Evolutionary conservation across 2,888 invertebrate genomes (phyloP).

Genomic region (Caenorhabditis drosophilae): DNA sequence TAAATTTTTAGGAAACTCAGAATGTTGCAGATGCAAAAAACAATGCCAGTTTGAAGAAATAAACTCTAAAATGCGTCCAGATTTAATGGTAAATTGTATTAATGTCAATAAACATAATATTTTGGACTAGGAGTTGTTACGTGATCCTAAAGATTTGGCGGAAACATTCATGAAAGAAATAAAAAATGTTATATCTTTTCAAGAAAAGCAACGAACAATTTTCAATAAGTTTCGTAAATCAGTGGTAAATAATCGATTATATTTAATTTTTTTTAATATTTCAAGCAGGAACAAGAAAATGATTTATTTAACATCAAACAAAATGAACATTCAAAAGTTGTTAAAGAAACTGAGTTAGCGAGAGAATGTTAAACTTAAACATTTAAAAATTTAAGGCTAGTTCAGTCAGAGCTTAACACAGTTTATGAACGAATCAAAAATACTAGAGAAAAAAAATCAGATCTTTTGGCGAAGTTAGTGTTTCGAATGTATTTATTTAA

Average conservation of each 20-base stretch:
- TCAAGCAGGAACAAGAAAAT: background rate
- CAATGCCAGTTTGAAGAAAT: background rate
- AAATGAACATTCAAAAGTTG: background rate
- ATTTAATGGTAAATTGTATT: background rate
- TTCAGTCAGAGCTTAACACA: too few relatives aligned
- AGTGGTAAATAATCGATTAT: background rate
- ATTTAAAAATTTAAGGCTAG: too few relatives aligned
- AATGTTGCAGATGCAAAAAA: background rate
- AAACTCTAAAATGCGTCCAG: background rate
- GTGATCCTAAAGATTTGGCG: background rate
- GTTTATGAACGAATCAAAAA: too few relatives aligned
- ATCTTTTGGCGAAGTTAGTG: too few relatives aligned
- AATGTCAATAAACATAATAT: background rate
- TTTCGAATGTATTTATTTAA: too few relatives aligned
- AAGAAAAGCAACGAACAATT: background rate
- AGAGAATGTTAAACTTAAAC: too few relatives aligned
- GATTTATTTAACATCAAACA: background rate
- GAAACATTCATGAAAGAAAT: background rate
- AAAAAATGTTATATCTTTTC: background rate
- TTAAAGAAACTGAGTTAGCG: background rate
- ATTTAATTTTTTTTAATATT: background rate
- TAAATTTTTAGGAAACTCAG: background rate
- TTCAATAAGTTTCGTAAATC: background rate
- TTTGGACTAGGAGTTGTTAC: background rate
- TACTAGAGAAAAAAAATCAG: too few relatives aligned